Evolutionary conservation across 1,140 invertebrate genomes (phyloP).

Genomic region (Choristoneura fumiferana): DNA sequence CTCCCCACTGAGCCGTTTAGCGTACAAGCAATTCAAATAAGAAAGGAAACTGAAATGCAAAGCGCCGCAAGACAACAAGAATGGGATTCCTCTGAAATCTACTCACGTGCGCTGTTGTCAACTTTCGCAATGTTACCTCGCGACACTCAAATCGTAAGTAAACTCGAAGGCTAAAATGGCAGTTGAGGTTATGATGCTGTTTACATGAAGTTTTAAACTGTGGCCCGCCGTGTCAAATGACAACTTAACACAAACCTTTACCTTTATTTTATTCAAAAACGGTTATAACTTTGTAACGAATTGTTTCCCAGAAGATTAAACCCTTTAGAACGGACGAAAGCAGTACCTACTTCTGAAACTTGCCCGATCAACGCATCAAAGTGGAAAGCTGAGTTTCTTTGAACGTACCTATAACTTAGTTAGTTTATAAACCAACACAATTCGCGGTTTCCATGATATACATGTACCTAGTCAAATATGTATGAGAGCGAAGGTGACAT

Average conservation of each 20-base stretch:
- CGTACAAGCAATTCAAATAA: conserved; percentile 28
- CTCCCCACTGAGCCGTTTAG: conserved; percentile 5
- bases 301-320: conserved; percentile 15
- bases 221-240: conserved; percentile 12
- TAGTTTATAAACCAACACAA: background rate
- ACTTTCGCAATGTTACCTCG: conserved; percentile 73
- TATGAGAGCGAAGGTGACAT: conserved; percentile 12
- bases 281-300: conserved; percentile 15
- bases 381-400: conserved; percentile 10
- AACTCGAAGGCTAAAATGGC: conserved; percentile 56
- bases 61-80: conserved; percentile 45
- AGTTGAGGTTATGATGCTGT: conserved; percentile 44
- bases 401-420: conserved; percentile 2
- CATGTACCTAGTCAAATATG: conserved; percentile 8
- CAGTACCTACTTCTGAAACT: conserved; percentile 10
- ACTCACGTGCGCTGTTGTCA: conserved; percentile 65
- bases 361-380: conserved; percentile 13
- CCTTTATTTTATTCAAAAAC: conserved; percentile 11
- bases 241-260: conserved; percentile 12
- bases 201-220: conserved; percentile 18
- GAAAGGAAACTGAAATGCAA: conserved; percentile 43
- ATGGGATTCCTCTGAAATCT: conserved; percentile 53
- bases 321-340: background rate
- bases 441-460: background rate
- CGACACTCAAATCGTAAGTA: conserved; percentile 55